Evolutionary conservation across 2,888 invertebrate genomes (phyloP).

Genomic region (Coremacera marginata): DNA sequence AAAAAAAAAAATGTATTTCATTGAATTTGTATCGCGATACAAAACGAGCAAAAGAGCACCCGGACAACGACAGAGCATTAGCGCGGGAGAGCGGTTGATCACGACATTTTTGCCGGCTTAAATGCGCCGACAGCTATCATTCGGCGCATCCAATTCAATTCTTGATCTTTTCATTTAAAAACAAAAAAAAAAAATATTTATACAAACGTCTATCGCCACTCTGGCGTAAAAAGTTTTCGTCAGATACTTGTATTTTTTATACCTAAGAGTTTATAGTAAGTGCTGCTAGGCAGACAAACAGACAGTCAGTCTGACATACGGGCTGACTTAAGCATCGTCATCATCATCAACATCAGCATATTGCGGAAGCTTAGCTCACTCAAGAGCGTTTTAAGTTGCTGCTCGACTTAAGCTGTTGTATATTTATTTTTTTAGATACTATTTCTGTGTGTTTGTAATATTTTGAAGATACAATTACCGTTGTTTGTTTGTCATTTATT

Average conservation of each 20-base stretch:
- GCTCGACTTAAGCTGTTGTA: neutral
- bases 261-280: neutral
- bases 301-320: neutral
- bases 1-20: neutral
- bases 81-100: neutral
- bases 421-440: neutral
- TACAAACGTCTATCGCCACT: neutral
- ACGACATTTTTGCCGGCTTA: constrained; percentile 23
- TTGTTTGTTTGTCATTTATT: neutral
- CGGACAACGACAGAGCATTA: neutral
- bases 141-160: constrained; percentile 35
- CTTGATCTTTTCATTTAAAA: neutral
- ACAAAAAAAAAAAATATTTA: too few species aligned
- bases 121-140: constrained; percentile 32
- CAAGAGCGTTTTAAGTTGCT: neutral
- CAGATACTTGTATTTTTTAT: constrained; percentile 3
- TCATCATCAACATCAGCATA: neutral
- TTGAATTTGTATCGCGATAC: neutral
- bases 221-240: neutral
- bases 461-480: constrained; percentile 17
- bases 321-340: neutral
- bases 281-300: neutral
- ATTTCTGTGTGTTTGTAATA: neutral
- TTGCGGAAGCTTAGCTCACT: constrained; percentile 22
- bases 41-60: too few species aligned